Percentiles rank a stretch among this genome's conserved stretches.
These are phyloP conservation scores for Tyrannus savana DNA, from an alignment of 2,113 vertebrate genomes.

Conservation along the genomic window DNA sequence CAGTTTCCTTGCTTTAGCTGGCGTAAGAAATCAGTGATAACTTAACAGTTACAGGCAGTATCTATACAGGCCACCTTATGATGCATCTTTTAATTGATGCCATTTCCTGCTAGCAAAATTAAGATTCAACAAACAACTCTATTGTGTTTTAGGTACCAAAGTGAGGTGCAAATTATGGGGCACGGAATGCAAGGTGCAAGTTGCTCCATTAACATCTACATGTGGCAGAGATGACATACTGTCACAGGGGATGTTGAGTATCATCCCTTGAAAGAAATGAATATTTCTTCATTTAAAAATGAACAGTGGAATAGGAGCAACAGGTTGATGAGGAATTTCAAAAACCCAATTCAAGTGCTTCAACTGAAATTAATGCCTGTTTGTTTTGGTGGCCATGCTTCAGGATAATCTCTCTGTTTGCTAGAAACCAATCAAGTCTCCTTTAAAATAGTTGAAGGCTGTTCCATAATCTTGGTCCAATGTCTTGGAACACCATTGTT, in stretches of 20 bases:
- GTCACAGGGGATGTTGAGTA: neutral
- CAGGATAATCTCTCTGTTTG: neutral
- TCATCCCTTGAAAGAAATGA: neutral
- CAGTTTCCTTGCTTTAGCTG: neutral
- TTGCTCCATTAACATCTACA: neutral
- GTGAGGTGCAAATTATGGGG: neutral
- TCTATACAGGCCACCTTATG: neutral
- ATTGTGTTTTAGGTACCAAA: neutral
- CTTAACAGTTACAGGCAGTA: neutral
- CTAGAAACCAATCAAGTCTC: neutral
- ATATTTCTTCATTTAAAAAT: neutral
- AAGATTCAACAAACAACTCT: neutral
- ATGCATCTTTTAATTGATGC: neutral
- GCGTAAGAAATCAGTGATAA: neutral
- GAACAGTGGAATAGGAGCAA: neutral
- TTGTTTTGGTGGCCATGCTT: neutral
- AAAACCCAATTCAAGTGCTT: neutral
- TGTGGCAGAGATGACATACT: neutral
- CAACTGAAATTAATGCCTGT: neutral
- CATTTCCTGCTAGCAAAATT: neutral
- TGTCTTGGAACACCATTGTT: neutral
- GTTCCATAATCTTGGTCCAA: neutral
- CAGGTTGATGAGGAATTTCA: neutral
- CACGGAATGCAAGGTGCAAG: neutral
- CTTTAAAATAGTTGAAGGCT: neutral